Evolutionary conservation across 2,888 invertebrate genomes (phyloP).

Genomic region (Melanophora roralis): DNA sequence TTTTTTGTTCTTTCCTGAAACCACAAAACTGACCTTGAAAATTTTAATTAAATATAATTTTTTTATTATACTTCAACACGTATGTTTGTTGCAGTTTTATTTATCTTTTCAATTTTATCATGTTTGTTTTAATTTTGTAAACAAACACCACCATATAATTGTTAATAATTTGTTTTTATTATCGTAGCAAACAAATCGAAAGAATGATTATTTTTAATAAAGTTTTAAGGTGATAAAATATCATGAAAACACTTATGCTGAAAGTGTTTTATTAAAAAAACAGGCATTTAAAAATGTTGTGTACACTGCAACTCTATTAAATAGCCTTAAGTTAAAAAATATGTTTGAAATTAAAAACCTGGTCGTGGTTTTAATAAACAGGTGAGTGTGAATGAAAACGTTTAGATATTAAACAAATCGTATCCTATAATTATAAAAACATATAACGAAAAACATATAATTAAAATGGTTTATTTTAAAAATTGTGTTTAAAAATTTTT

Average conservation of each 20-base stretch:
- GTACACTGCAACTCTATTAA: background rate
- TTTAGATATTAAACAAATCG: conserved; percentile 32
- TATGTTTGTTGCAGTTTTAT: background rate
- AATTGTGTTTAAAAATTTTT: conserved; percentile 25
- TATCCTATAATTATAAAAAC: conserved; percentile 48
- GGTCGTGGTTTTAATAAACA: conserved; percentile 39
- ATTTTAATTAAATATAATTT: conserved; percentile 35
- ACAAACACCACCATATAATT: conserved; percentile 50
- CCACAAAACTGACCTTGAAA: conserved; percentile 45
- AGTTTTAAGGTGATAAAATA: conserved; percentile 59
- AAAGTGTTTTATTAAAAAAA: conserved; percentile 28
- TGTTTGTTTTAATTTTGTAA: conserved; percentile 49
- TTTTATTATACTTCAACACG: background rate
- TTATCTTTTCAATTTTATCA: conserved; percentile 51
- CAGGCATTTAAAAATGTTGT: conserved; percentile 44
- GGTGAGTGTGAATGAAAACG: conserved; percentile 45
- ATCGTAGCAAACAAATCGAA: conserved; percentile 45
- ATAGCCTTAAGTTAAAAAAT: conserved; percentile 36
- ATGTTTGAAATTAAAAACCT: background rate
- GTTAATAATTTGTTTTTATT: conserved; percentile 53
- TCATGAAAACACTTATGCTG: conserved; percentile 36
- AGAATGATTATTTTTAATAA: conserved; percentile 34
- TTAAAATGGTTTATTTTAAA: conserved; percentile 28
- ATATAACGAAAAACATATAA: conserved; percentile 21
- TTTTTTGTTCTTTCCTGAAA: conserved; percentile 2